Conservation (phyloP, 2,888 invertebrate species). For the Xylota segnis region DNA sequence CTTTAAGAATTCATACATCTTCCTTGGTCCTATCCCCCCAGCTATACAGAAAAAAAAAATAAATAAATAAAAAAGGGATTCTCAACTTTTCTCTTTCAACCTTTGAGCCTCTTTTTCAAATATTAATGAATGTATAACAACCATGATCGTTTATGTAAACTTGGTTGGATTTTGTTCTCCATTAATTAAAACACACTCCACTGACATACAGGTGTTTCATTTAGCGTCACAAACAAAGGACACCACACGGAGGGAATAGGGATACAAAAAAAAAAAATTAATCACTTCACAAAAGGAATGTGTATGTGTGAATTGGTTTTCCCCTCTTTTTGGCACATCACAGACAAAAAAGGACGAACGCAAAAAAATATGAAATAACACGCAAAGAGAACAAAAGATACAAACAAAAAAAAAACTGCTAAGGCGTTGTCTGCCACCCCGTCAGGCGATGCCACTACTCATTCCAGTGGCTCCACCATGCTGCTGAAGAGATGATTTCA, state of each 20-base stretch:
- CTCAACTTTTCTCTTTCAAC: slow-evolving; percentile 9
- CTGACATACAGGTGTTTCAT: slow-evolving; percentile 63
- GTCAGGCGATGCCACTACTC: slow-evolving; percentile 45
- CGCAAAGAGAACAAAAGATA: slow-evolving; percentile 53
- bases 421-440: slow-evolving; percentile 72
- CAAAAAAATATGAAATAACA: slow-evolving; percentile 41
- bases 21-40: background rate
- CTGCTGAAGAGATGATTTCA: slow-evolving; percentile 71
- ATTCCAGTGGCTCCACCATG: slow-evolving; percentile 23
- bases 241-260: slow-evolving; percentile 29
- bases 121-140: slow-evolving; percentile 47
- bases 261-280: slow-evolving; percentile 29
- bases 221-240: slow-evolving; percentile 45
- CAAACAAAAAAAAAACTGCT: slow-evolving; percentile 39
- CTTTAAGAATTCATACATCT: slow-evolving; percentile 21
- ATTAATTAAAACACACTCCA: slow-evolving; percentile 56
- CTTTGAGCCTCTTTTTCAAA: slow-evolving; percentile 27
- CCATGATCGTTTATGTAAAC: slow-evolving; percentile 55
- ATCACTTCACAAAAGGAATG: slow-evolving; percentile 44
- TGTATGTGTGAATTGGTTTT: slow-evolving; percentile 54
- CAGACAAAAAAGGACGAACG: slow-evolving; percentile 38
- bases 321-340: slow-evolving; percentile 46
- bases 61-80: background rate
- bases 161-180: slow-evolving; percentile 30
- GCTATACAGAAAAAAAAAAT: background rate